Percentiles rank a stretch among this genome's conserved stretches.
These are phyloP conservation scores for Strigamia maritima DNA, from an alignment of 2,888 invertebrate species.

Conservation along the genomic window DNA sequence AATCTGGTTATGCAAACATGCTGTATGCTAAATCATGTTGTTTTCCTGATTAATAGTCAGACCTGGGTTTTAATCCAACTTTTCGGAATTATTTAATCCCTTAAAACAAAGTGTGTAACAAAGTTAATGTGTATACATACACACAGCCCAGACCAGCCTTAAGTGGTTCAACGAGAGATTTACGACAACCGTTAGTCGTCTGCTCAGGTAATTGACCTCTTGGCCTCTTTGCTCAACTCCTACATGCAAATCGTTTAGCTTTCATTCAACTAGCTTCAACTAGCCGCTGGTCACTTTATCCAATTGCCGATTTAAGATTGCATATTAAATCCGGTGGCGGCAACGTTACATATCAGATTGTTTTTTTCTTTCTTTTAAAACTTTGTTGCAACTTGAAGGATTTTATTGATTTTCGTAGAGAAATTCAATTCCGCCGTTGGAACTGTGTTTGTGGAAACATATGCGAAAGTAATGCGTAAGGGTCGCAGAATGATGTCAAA, in stretches of 20 bases:
- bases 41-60: neutral
- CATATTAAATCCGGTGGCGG: neutral
- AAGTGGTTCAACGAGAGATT: conserved; percentile 8
- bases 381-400: neutral
- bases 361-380: neutral
- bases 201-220: conserved; percentile 27
- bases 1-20: no score
- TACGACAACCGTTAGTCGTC: neutral
- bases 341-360: neutral
- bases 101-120: neutral
- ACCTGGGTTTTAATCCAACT: neutral
- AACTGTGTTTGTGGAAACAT: no score
- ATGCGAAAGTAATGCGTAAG: no score
- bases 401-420: neutral
- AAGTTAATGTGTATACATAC: neutral
- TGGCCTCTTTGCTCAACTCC: neutral
- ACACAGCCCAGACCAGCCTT: no score
- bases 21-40: neutral
- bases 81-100: neutral
- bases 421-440: no score
- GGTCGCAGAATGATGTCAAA: no score
- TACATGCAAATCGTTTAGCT: conserved; percentile 2
- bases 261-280: neutral
- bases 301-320: neutral
- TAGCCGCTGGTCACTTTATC: conserved; percentile 16